Percentiles rank a stretch among this genome's conserved stretches.
Evolutionary conservation across 2,797 vertebrate genomes (phyloP).

Genomic region (Pygocentrus nattereri): DNA sequence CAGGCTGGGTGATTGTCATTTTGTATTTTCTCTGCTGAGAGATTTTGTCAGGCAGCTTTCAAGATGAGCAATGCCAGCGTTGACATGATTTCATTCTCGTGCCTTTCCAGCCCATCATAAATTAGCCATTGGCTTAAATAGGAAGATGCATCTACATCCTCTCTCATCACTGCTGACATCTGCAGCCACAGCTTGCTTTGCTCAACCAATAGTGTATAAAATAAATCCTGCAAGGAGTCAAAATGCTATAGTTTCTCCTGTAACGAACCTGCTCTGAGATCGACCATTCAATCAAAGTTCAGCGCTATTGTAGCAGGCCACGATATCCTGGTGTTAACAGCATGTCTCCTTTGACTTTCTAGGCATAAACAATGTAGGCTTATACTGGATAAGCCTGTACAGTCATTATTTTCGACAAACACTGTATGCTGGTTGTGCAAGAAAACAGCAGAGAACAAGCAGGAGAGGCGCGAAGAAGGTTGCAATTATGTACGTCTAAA

Average conservation of each 20-base stretch:
- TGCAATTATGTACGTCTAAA: neutral
- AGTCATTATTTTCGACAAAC: neutral
- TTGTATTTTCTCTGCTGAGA: conserved; percentile 51
- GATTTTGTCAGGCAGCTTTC: conserved; percentile 54
- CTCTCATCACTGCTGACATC: conserved; percentile 38
- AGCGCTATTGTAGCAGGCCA: neutral
- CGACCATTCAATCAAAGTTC: neutral
- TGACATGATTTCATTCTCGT: conserved; percentile 57
- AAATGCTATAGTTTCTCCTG: neutral
- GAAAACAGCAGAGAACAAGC: neutral
- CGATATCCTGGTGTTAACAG: neutral
- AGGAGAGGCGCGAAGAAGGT: neutral
- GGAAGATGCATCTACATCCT: conserved; percentile 50
- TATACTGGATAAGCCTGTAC: neutral
- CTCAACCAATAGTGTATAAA: neutral
- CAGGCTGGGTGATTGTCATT: conserved; percentile 57
- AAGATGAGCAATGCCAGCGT: conserved; percentile 57
- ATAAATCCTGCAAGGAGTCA: neutral
- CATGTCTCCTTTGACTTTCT: neutral
- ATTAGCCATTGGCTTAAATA: conserved; percentile 63
- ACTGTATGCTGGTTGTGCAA: neutral
- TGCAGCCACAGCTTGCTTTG: conserved; percentile 20
- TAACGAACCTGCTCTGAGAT: neutral
- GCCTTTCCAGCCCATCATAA: conserved; percentile 58
- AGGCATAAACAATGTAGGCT: neutral